Base-by-base conservation (phyloP, 2,888 invertebrate genomes). In the Aporophyla lueneburgensis region DNA sequence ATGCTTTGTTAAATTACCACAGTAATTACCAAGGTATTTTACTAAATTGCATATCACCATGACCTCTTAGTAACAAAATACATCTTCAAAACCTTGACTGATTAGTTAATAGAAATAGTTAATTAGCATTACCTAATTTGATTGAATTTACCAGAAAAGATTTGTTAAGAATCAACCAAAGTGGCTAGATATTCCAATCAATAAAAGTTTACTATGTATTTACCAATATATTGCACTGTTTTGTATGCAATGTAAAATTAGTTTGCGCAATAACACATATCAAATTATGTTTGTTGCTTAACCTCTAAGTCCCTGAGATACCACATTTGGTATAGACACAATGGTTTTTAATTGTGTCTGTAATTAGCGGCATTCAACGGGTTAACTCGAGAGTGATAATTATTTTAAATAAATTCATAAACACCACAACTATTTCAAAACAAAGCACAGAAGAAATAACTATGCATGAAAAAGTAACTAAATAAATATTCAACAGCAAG, bases 401-500 rank as follows among this genome's bases (percentile, higher is more conserved):
- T 43, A 19, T 6, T 21, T 53, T 14, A 14, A 21, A 58, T 46
- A 49, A 27, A 43, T 56, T 40, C 7, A 77, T 49, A 9, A 68
- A n/a, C 1, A 33, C 14, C 40, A 12, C 5, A 49, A 76, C 27
- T 12, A 75, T 71, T 58, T 49, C 46, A 27, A 71, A 68, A 59
- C 33, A 21, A 54, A 14, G 21, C 40, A 21, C 33, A n/a, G 43
- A 6, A 4, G 4, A 53, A 7, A 53, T 16, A 70, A 53, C 3
- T 24, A 43, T 14, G 12, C 10, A 7, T 9, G 14, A 63, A 80
- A 58, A 53, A 51, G 61, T 10, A 24, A 56, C 0, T 10, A 16
- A 56, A 51, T 19, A 46, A 67, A 61, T 62, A 81, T 61, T 73
- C 27, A 71, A 49, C 56, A 43, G 40, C 49, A 69, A 67, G 59